phyloP scores from a whole-genome alignment of 2,797 vertebrate genomes.

The Darevskia mixta region DNA sequence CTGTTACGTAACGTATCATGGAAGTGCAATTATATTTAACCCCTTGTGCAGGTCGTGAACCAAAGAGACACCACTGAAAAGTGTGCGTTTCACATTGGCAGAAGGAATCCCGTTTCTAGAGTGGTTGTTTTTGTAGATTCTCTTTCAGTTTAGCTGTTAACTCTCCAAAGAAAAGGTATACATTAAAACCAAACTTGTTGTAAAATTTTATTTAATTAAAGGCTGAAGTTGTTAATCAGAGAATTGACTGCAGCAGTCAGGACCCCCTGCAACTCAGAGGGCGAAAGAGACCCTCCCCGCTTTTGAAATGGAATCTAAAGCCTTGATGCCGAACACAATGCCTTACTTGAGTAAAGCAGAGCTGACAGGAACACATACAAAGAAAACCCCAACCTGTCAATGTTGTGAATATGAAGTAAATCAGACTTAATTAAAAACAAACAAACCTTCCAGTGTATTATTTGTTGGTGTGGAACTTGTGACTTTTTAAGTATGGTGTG shows the following conservation, averaged over 20 bases:
- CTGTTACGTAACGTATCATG: not conserved
- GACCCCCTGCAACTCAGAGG: constrained; percentile 43
- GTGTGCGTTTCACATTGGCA: not conserved
- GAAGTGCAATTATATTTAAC: not conserved
- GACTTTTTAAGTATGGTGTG: not conserved
- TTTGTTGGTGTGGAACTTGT: not conserved
- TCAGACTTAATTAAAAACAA: constrained; percentile 68
- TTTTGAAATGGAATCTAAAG: constrained; percentile 63
- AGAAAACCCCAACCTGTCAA: constrained; percentile 41
- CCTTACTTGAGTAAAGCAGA: constrained; percentile 61
- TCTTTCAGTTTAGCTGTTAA: constrained; percentile 46
- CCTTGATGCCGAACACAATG: constrained; percentile 73
- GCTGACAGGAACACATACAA: constrained; percentile 49
- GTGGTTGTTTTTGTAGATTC: constrained; percentile 33
- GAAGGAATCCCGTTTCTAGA: constrained; percentile 26
- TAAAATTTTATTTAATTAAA: constrained; percentile 61
- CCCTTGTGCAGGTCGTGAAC: not conserved
- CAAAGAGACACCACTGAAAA: not conserved
- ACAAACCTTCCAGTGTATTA: not conserved
- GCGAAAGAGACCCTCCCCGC: constrained; percentile 15
- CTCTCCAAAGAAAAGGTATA: constrained; percentile 51
- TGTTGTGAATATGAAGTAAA: constrained; percentile 74
- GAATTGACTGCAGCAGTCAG: constrained; percentile 59
- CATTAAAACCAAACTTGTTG: constrained; percentile 66
- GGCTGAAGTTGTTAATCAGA: constrained; percentile 30